Evolutionary conservation across 92 coral and sea anemone genomes (phyloP), one percentile per base, ranked within the genome.

Genomic region (Zoanthus gigantus): DNA sequence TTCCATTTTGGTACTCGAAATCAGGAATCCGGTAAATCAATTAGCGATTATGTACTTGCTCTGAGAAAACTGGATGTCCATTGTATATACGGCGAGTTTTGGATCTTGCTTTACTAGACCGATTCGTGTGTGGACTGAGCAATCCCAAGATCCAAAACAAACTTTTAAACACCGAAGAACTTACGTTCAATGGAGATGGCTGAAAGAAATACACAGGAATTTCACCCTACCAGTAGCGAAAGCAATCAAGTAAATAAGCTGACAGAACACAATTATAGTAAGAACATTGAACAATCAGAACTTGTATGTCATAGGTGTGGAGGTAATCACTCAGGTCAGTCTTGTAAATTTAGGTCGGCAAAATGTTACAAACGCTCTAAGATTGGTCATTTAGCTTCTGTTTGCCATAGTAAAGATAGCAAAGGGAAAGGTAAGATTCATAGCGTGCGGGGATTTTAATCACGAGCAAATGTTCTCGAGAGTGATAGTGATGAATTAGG

Each of bases 111-210:
- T 58, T 90, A 60, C 37, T 90, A 67, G 96, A 93, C 89, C 90
- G 92, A 11, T 88, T 93, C 15, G 94, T 93, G 7, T 93, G 94
- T 85, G 96, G 96, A 0, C 77, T 88, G 29, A 77, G 44, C 87
- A 80, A 50, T 50, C 46, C n/a, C 12, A 84, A 83, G 54, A 93
- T 88, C 32, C 92, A 93, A 68, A 93, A 90, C n/a, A 88, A 89
- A 44, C 71, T 89, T 17, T 53, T 93, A 73, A 83, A 60, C 68
- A 74, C 71, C 1, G 85, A 23, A 7, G 89, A 90, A 13, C 90
- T 88, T 6, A 93, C 88, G 17, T 90, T 93, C 54, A 88, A 87
- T 89, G 94, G 96, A 94, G 74, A 91, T 92, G 90, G 93, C 94
- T 0, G 90, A 88, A 46, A 84, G 78, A 72, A 91, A 93, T 71